Percentiles rank a stretch among this genome's conserved stretches.
These are phyloP conservation scores for Rhynchophorus ferrugineus DNA, from an alignment of 1,140 invertebrate genomes.

Conservation along the genomic window DNA sequence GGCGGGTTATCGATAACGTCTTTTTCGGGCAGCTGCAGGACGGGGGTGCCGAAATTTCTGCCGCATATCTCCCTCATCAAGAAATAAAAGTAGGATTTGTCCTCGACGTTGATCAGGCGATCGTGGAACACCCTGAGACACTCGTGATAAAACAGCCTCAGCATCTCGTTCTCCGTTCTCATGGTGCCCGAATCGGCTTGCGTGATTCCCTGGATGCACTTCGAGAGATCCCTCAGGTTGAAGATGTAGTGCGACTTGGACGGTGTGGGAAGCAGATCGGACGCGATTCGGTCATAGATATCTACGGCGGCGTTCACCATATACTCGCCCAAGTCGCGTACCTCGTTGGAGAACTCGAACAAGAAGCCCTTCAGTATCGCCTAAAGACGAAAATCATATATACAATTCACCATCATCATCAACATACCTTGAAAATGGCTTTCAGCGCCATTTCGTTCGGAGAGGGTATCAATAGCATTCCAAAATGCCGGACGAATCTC, in stretches of 20 bases:
- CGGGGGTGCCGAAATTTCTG: constrained; percentile 53
- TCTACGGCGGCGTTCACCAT: constrained; percentile 75
- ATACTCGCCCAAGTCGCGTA: constrained; percentile 57
- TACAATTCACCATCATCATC: not conserved
- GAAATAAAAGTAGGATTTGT: constrained; percentile 71
- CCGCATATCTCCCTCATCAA: constrained; percentile 56
- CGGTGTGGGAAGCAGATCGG: constrained; percentile 75
- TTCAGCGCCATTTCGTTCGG: constrained; percentile 68
- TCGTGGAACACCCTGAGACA: constrained; percentile 86
- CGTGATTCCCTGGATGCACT: constrained; percentile 80
- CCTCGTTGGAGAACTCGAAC: constrained; percentile 62
- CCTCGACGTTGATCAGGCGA: constrained; percentile 70
- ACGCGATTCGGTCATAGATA: constrained; percentile 69
- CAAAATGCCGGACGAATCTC: constrained; percentile 80
- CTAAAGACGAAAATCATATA: constrained; percentile 39
- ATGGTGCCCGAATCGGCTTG: constrained; percentile 60
- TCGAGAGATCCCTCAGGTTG: constrained; percentile 82
- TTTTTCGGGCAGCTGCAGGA: constrained; percentile 57
- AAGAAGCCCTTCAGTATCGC: constrained; percentile 71
- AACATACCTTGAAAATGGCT: constrained; percentile 66
- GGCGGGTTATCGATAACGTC: constrained; percentile 58
- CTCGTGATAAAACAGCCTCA: constrained; percentile 80
- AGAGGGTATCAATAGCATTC: constrained; percentile 64
- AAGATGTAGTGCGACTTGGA: constrained; percentile 89
- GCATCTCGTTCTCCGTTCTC: constrained; percentile 55